Base-by-base conservation (phyloP, 30 jellyfish, hydroid and myxozoan species). In the Aurelia aurita complex sp. Pacific region DNA sequence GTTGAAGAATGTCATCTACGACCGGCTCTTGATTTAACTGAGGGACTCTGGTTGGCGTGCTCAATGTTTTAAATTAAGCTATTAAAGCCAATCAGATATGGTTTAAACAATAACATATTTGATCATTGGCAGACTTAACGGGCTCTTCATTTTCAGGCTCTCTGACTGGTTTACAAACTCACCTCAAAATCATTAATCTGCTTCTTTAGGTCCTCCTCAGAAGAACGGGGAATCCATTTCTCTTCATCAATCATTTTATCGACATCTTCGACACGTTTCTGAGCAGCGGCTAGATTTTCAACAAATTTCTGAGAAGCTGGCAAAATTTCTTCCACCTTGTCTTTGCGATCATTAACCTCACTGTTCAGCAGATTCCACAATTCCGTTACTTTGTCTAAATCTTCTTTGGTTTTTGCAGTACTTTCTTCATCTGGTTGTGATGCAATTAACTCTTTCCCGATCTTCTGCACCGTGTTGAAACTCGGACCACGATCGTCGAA, bases 401-500 rank as follows among this genome's bases (percentile, higher is more conserved):
- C 91, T 8, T 40, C 86, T 73, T 79, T 79, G 19, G 93, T 73
- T 57, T 94, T 91, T 7, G 85, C 64, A 59, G 80, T 77, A 11
- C 92, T 84, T 55, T 81, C 96, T 32, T 70, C 97, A 51, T 88
- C 98, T 67, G 94, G 98, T 11, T 96, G 85, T 19, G 94, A 60
- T 14, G 85, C 89, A 14, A 94, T 33, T 5, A 94, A 63, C n/a
- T 88, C 98, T 32, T 88, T 85, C 66, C 97, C 98, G 14, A 96
- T 94, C 88, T 88, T 84, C 33, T 88, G 89, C 66, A 94, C 59
- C 16, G 96, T 61, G 40, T 84, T 72, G 76, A 94, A 83, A 43
- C 98, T 87, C 11, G 96, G 86, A 34, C 89, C 94, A 4, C 98
- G 95, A 82, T 94, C 98, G 55, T 77, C 89, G 68, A 94, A 94